Evolutionary conservation across 2,888 invertebrate species (phyloP), one percentile per base, ranked within the genome.

Genomic region (Microdon myrmicae): DNA sequence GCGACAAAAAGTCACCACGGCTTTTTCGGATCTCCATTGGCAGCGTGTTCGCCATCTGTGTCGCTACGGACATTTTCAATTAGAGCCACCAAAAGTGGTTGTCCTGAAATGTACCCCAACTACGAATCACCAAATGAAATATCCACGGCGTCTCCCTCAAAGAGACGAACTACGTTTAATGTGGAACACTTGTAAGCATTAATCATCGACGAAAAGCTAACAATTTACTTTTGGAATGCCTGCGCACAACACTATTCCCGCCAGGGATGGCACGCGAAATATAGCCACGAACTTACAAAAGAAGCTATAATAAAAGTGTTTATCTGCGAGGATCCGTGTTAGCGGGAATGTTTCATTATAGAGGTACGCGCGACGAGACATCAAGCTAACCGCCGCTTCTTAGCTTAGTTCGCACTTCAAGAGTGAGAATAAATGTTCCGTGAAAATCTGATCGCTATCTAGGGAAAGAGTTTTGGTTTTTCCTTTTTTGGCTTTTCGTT

Each of bases 241-340:
- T 5, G 28, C 41, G 25, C 14, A 10, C n/a, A n/a, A n/a, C n/a
- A n/a, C n/a, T n/a, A n/a, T n/a, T n/a, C n/a, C n/a, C 37, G 25
- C 31, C 26, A 26, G 16, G 28, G 48, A 34, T 45, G 39, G 12
- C 45, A 39, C 35, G 35, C 34, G 35, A 39, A 23, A 49, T 47
- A 54, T 54, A 47, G 53, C 54, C 59, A 48, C 31, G 49, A 20
- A 49, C n/a, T 45, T 39, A 51, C 58, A 64, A 43, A 56, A 45
- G 49, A 47, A 51, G 51, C 51, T 51, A 58, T 64, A 64, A 64
- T 64, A 64, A 47, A 47, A 64, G 58, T 58, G 41, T 64, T 51
- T 64, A 64, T 64, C 64, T 31, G 37, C 16, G 51, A 37, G 58
- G 47, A 58, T 58, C 56, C 39, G 44, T 64, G 64, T 64, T 58